Conservation (phyloP, 2,797 vertebrate genomes). For the Sebastes vulpes region DNA sequence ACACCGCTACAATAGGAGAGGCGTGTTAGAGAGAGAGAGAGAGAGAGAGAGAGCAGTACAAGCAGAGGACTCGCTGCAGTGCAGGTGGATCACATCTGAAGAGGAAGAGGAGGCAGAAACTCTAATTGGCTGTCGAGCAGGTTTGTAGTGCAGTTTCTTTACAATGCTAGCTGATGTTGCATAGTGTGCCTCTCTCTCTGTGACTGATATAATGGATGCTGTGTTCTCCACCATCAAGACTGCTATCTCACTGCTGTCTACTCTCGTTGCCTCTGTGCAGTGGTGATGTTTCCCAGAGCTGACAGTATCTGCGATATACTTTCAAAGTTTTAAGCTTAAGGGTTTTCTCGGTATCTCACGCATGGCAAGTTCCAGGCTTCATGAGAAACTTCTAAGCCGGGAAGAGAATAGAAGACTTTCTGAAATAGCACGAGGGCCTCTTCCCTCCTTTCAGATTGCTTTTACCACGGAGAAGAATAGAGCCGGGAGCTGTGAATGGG, state of each 20-base stretch:
- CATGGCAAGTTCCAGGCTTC: background rate
- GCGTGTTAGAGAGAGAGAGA: slow-evolving; percentile 58
- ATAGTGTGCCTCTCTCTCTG: background rate
- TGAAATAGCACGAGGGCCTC: slow-evolving; percentile 54
- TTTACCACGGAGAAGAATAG: slow-evolving; percentile 73
- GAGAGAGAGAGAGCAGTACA: slow-evolving; percentile 17
- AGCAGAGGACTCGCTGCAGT: slow-evolving; percentile 66
- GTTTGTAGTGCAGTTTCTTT: slow-evolving; percentile 55
- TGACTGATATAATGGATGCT: slow-evolving; percentile 43
- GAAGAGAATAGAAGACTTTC: background rate
- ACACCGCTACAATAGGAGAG: slow-evolving; percentile 64
- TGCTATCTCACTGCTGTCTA: slow-evolving; percentile 38
- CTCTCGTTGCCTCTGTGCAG: slow-evolving; percentile 11
- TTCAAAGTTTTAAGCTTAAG: background rate
- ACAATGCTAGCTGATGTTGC: background rate
- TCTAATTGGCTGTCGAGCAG: slow-evolving; percentile 39
- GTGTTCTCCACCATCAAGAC: slow-evolving; percentile 27
- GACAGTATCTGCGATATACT: background rate
- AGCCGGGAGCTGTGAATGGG: slow-evolving; percentile 73
- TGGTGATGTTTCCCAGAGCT: slow-evolving; percentile 15
- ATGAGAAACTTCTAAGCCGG: slow-evolving; percentile 13
- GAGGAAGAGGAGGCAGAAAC: slow-evolving; percentile 43
- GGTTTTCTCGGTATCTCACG: background rate
- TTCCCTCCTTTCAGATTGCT: slow-evolving; percentile 62
- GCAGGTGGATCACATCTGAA: slow-evolving; percentile 74